Percentiles rank a stretch among this genome's conserved stretches.
phyloP scores from a whole-genome alignment of 2,113 vertebrate species.

The Tupaia chinensis region DNA sequence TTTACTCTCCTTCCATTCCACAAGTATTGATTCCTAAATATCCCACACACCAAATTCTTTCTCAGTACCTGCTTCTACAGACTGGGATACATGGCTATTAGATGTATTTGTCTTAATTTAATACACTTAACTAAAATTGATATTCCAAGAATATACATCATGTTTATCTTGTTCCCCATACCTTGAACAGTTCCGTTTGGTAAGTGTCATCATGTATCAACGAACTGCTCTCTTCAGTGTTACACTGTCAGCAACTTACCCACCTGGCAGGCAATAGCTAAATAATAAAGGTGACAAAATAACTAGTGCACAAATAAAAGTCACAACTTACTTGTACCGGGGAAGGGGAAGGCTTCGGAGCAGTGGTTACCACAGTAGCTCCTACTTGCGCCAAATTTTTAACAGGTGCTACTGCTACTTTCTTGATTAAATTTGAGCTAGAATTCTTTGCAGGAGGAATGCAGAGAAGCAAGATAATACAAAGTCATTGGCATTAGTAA shows the following conservation, averaged over 20 bases:
- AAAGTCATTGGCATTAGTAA: background rate
- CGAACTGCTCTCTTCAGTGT: background rate
- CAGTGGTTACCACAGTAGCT: slow-evolving; percentile 83
- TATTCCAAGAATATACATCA: background rate
- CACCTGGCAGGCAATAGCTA: slow-evolving; percentile 21
- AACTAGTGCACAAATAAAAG: background rate
- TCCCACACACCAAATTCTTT: slow-evolving; percentile 14
- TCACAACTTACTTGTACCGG: slow-evolving; percentile 86
- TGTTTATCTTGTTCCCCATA: slow-evolving; percentile 39
- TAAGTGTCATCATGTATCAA: background rate
- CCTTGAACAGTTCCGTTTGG: background rate
- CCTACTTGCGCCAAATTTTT: slow-evolving; percentile 85
- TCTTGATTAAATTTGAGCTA: slow-evolving; percentile 86
- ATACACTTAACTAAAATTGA: background rate
- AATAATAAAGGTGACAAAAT: background rate
- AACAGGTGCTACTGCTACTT: slow-evolving; percentile 87
- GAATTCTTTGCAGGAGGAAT: slow-evolving; percentile 83
- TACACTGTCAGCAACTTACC: background rate
- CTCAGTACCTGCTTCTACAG: slow-evolving; percentile 16
- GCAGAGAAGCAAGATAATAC: background rate
- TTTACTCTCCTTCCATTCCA: background rate
- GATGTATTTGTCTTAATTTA: slow-evolving; percentile 20
- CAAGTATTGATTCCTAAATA: background rate
- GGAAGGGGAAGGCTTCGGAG: slow-evolving; percentile 86
- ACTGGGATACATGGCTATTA: background rate